Evolutionary conservation across 1,140 invertebrate species (phyloP).

Genomic region (Elymnias hypermnestra): DNA sequence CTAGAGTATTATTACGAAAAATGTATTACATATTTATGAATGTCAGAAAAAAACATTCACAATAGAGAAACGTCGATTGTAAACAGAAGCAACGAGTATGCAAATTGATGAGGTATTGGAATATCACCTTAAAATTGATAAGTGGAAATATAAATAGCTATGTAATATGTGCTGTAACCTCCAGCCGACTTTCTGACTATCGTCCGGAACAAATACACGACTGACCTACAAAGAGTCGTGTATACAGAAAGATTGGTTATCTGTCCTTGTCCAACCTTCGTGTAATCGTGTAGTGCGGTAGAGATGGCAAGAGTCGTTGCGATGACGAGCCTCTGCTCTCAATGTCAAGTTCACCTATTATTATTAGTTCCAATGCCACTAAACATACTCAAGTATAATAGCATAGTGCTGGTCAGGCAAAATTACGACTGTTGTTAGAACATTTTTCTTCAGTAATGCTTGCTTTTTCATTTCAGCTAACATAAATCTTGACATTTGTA

Average conservation of each 20-base stretch:
- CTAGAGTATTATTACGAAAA: too few relatives aligned
- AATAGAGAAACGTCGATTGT: too few relatives aligned
- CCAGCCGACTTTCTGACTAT: slow-evolving; percentile 72
- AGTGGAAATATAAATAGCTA: slow-evolving; percentile 54
- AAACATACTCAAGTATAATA: slow-evolving; percentile 59
- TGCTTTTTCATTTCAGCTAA: too few relatives aligned
- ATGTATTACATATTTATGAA: too few relatives aligned
- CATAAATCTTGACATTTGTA: too few relatives aligned
- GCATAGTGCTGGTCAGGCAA: slow-evolving; percentile 33
- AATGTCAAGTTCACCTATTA: slow-evolving; percentile 76
- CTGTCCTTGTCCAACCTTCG: slow-evolving; percentile 48
- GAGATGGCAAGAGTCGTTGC: slow-evolving; percentile 54
- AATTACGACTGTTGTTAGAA: slow-evolving; percentile 18
- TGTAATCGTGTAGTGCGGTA: slow-evolving; percentile 32
- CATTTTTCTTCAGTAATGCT: background rate
- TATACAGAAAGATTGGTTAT: slow-evolving; percentile 52
- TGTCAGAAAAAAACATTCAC: too few relatives aligned
- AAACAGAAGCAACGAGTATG: background rate
- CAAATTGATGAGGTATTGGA: slow-evolving; percentile 9
- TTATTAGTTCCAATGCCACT: slow-evolving; percentile 74
- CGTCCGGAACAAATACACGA: slow-evolving; percentile 71
- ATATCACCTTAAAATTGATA: slow-evolving; percentile 27
- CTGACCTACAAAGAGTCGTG: slow-evolving; percentile 71
- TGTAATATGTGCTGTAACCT: slow-evolving; percentile 63
- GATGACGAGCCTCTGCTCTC: slow-evolving; percentile 71